Percentiles rank a stretch among this genome's conserved stretches.
phyloP scores from a whole-genome alignment of 2,113 vertebrate species.

The Callospermophilus lateralis region DNA sequence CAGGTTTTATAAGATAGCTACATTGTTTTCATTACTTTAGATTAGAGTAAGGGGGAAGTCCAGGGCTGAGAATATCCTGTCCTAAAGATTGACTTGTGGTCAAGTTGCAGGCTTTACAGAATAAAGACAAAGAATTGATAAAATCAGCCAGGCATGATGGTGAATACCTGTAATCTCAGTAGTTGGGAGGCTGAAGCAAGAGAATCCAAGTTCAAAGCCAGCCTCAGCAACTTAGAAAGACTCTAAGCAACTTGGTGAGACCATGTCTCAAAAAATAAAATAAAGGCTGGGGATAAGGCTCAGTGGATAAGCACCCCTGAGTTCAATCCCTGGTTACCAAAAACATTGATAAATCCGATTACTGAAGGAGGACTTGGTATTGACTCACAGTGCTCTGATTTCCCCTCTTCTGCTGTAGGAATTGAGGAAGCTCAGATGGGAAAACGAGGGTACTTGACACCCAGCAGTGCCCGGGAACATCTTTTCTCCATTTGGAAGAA shows the following conservation, averaged over 20 bases:
- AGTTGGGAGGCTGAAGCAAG: too few species aligned
- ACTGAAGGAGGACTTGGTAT: neutral
- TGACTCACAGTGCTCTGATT: neutral
- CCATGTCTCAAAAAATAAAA: too few species aligned
- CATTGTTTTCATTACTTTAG: neutral
- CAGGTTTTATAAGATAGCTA: neutral
- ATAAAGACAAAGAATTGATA: neutral
- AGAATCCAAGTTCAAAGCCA: too few species aligned
- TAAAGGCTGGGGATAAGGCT: too few species aligned
- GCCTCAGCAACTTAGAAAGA: too few species aligned
- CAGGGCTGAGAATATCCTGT: neutral
- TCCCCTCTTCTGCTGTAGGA: constrained; percentile 60
- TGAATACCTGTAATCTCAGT: too few species aligned
- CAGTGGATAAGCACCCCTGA: too few species aligned
- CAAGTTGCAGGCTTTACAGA: neutral
- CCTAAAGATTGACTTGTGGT: neutral
- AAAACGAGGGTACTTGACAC: constrained; percentile 94
- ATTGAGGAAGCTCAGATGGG: constrained; percentile 88
- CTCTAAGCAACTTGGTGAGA: too few species aligned
- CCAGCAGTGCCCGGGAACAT: constrained; percentile 92
- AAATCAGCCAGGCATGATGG: neutral
- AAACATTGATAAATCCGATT: neutral
- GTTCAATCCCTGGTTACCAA: too few species aligned
- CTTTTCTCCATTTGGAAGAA: constrained; percentile 92
- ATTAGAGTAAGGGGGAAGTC: neutral